Evolutionary conservation across 1,140 invertebrate species (phyloP), one percentile per base, ranked within the genome.

Genomic region (Zaprionus nigranus): DNA sequence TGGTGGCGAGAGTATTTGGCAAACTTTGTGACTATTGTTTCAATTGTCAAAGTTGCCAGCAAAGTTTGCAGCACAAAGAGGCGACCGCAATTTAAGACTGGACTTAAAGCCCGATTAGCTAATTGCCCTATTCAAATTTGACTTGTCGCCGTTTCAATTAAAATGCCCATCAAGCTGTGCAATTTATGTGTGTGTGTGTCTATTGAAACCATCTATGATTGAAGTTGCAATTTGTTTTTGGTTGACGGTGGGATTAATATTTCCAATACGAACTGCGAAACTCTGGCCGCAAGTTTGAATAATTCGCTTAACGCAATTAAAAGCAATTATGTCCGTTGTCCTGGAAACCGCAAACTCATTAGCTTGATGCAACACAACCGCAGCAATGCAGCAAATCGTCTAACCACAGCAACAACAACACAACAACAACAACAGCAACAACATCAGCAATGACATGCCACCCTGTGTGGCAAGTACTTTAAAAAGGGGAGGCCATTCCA

Each of bases 271-370:
- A 46, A 46, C 2, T 43, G 36, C 38, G 38, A 40, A 6, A 40
- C 38, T 17, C 38, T 11, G 40, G 40, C 40, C 40, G 73, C 72
- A 78, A 90, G 82, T 82, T 81, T 90, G 79, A 80, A 85, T 90
- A 90, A 90, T 90, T 85, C 78, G 82, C 85, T 85, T 71, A 90
- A 85, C 75, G 85, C 85, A 90, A 90, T 90, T 90, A 90, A 90
- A 90, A 90, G 82, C 85, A 90, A 90, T 90, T 90, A 90, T 90
- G 85, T 66, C 72, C 72, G 82, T 70, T 90, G 85, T 85, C 69
- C 76, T 72, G 66, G 59, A 78, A 90, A 85, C 85, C 85, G 72
- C 85, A 90, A 90, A 85, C 86, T 90, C 85, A 90, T 90, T 90
- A 90, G 85, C 85, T 90, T 77, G 85, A 84, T 90, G 81, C 82